phyloP scores from a whole-genome alignment of 1,140 invertebrate species.

The Caenorhabditis inopinata region DNA sequence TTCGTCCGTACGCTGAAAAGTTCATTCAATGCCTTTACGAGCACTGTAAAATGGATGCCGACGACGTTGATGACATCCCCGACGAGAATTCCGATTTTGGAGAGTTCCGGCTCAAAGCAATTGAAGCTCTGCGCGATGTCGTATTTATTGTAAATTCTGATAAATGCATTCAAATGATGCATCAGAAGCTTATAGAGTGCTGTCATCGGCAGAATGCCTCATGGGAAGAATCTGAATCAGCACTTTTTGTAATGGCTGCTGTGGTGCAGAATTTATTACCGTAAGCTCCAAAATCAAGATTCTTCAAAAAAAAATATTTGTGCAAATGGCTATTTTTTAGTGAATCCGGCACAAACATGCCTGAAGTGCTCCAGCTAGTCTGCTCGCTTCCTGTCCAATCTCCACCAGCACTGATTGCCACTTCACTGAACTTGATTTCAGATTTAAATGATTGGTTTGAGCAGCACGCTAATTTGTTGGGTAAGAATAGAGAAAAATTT shows the following conservation, averaged over 20 bases:
- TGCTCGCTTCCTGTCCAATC: conserved; percentile 79
- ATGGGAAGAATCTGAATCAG: conserved; percentile 91
- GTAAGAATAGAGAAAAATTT: conserved; percentile 66
- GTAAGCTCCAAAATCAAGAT: conserved; percentile 72
- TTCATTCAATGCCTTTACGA: conserved; percentile 33
- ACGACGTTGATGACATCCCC: neutral
- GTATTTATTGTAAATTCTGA: conserved; percentile 93
- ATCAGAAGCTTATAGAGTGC: conserved; percentile 67
- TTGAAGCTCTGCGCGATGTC: conserved; percentile 91
- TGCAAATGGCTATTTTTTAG: conserved; percentile 69
- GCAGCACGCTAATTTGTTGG: conserved; percentile 77
- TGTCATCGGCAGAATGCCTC: conserved; percentile 69
- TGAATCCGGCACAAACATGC: conserved; percentile 85
- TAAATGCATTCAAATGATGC: conserved; percentile 81
- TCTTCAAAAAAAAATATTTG: neutral
- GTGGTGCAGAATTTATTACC: conserved; percentile 91
- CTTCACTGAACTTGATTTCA: conserved; percentile 83
- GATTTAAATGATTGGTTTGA: conserved; percentile 94
- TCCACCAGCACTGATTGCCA: conserved; percentile 84
- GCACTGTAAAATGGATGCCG: conserved; percentile 36
- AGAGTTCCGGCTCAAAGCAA: conserved; percentile 29
- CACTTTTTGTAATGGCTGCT: conserved; percentile 89
- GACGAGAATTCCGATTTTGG: conserved; percentile 24
- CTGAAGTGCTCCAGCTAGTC: conserved; percentile 87
- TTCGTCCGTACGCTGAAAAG: conserved; percentile 29